These are phyloP conservation scores for Darevskia mixta DNA, from an alignment of 2,797 vertebrate species.

Conservation along the genomic window DNA sequence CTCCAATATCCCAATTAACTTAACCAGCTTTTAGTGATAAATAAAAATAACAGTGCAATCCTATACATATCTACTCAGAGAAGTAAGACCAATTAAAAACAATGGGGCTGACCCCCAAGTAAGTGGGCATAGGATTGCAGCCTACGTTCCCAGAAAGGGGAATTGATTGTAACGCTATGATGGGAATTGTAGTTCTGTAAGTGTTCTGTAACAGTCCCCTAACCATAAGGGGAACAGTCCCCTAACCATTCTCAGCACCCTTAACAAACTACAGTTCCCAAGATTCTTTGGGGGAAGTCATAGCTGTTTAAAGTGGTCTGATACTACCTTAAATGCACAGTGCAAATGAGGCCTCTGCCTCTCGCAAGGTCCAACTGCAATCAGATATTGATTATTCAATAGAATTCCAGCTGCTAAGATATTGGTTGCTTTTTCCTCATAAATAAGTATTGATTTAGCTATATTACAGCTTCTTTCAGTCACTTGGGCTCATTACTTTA, in stretches of 20 bases:
- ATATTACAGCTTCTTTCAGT: slow-evolving; percentile 36
- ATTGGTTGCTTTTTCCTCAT: slow-evolving; percentile 45
- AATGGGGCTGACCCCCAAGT: too few species aligned
- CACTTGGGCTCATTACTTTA: slow-evolving; percentile 29
- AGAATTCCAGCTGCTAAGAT: slow-evolving; percentile 60
- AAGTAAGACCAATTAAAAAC: background rate
- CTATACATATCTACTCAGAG: background rate
- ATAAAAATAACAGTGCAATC: slow-evolving; percentile 61
- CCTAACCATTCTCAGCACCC: too few species aligned
- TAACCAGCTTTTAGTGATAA: slow-evolving; percentile 87
- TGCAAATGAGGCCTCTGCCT: slow-evolving; percentile 20
- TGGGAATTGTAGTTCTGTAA: too few species aligned
- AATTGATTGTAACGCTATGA: too few species aligned
- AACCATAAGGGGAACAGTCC: too few species aligned
- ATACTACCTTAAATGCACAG: too few species aligned
- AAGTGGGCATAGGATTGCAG: background rate
- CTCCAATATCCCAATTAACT: slow-evolving; percentile 83
- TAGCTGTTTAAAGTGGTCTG: too few species aligned
- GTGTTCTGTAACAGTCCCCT: too few species aligned
- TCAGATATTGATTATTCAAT: slow-evolving; percentile 66
- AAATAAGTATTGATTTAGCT: slow-evolving; percentile 47
- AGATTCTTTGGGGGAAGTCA: too few species aligned
- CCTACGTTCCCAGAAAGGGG: slow-evolving; percentile 72
- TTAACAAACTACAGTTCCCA: too few species aligned
- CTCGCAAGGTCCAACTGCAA: slow-evolving; percentile 64